A percentile compares a stretch with the other conserved stretches of the same genome.
Evolutionary conservation across 2,888 invertebrate species (phyloP).

Genomic region (Drosophila tripunctata): DNA sequence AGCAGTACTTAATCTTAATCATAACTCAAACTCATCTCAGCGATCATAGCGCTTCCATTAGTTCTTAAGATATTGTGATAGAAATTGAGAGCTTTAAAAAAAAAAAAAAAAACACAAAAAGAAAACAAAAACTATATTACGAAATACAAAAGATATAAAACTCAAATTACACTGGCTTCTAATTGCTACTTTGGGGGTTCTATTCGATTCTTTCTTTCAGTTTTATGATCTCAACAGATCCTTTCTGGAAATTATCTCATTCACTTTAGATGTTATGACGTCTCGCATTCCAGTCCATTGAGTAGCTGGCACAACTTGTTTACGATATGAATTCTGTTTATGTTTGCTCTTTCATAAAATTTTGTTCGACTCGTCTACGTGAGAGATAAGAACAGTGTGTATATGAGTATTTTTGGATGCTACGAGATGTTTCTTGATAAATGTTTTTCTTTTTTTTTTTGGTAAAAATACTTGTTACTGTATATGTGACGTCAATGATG

Average conservation of each 20-base stretch:
- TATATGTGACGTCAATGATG: constrained; percentile 30
- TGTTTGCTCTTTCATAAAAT: constrained; percentile 32
- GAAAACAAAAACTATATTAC: constrained; percentile 27
- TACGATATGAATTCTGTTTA: constrained; percentile 27
- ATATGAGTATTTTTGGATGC: constrained; percentile 20
- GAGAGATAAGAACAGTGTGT: constrained; percentile 41
- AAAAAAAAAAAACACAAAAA: constrained; percentile 46
- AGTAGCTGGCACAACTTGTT: constrained; percentile 33
- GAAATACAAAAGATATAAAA: constrained; percentile 54
- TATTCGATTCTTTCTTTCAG: background rate
- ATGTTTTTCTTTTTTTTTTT: constrained; percentile 1
- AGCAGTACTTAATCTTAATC: constrained; percentile 58
- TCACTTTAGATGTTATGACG: constrained; percentile 27
- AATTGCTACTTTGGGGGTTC: constrained; percentile 26
- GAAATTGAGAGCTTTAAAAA: constrained; percentile 62
- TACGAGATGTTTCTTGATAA: constrained; percentile 33
- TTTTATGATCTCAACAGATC: constrained; percentile 15
- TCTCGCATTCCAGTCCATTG: constrained; percentile 28
- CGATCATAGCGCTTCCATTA: constrained; percentile 73
- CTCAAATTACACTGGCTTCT: constrained; percentile 37
- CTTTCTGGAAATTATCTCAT: background rate
- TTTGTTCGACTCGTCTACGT: constrained; percentile 28
- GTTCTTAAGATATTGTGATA: constrained; percentile 77
- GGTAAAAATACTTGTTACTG: background rate
- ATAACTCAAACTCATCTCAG: constrained; percentile 55